phyloP scores from a whole-genome alignment of 2,797 vertebrate genomes.

The Smutsia temminckii region DNA sequence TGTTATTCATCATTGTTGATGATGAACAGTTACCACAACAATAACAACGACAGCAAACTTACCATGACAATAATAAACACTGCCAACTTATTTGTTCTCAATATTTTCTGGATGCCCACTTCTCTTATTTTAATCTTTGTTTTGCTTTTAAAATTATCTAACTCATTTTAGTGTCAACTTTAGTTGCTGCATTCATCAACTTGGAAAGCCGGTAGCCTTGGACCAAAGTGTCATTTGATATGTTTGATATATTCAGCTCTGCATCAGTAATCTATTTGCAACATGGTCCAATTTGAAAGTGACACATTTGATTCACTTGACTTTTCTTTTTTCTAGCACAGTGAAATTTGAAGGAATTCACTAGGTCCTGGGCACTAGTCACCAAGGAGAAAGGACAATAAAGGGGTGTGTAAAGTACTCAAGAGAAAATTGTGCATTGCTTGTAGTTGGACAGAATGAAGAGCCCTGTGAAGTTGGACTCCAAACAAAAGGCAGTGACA shows the following conservation, averaged over 20 bases:
- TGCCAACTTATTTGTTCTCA: constrained; percentile 34
- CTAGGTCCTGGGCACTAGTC: constrained; percentile 49
- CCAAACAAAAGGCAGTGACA: constrained; percentile 46
- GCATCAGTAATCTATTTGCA: constrained; percentile 72
- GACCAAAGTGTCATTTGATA: background rate
- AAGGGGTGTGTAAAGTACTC: constrained; percentile 39
- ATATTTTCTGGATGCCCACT: constrained; percentile 41
- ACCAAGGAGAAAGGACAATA: constrained; percentile 52
- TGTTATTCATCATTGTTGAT: constrained; percentile 66
- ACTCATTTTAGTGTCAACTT: constrained; percentile 65
- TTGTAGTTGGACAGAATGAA: constrained; percentile 55
- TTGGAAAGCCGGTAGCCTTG: constrained; percentile 37
- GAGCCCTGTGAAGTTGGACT: constrained; percentile 47
- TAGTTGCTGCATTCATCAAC: constrained; percentile 58
- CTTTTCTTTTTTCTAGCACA: constrained; percentile 64
- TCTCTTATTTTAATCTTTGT: constrained; percentile 65
- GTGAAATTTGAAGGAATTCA: constrained; percentile 52
- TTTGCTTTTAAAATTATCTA: constrained; percentile 37
- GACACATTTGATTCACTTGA: constrained; percentile 71
- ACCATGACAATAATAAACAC: constrained; percentile 3
- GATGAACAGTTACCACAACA: constrained; percentile 43
- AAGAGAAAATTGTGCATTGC: constrained; percentile 54
- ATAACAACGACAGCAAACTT: background rate
- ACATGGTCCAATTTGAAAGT: constrained; percentile 75
- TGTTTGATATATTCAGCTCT: constrained; percentile 46